These are phyloP conservation scores for Podargus strigoides DNA, from an alignment of 2,797 vertebrate species.

Conservation along the genomic window DNA sequence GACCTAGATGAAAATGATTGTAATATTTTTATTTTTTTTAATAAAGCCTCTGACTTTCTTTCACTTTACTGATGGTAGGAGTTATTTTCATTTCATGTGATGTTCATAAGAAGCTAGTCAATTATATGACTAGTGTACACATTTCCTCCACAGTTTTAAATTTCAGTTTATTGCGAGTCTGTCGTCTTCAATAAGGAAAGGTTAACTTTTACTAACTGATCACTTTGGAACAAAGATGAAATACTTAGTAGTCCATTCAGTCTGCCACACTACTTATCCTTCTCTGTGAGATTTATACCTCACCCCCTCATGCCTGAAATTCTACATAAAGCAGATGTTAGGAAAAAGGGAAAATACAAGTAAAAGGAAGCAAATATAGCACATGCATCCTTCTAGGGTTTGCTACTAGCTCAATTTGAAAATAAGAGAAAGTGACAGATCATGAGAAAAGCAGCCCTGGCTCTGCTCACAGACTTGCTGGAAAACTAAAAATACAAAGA, in stretches of 20 bases:
- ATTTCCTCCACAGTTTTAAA: background rate
- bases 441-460: background rate
- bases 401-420: background rate
- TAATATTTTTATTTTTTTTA: background rate
- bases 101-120: background rate
- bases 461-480: background rate
- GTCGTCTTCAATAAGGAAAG: background rate
- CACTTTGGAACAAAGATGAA: accelerated
- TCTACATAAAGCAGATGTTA: background rate
- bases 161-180: background rate
- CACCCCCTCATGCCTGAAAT: background rate
- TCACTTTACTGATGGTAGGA: background rate
- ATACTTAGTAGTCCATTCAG: background rate
- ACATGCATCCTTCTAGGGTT: background rate
- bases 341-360: background rate
- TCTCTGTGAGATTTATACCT: background rate
- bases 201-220: background rate
- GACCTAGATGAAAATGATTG: background rate
- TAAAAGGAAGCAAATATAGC: accelerated
- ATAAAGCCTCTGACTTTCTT: background rate
- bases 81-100: background rate
- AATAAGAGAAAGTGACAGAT: background rate
- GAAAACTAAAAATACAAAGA: background rate
- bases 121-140: background rate
- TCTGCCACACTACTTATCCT: background rate